Base-by-base conservation (phyloP, 2,888 invertebrate species). In the Uloborus plumipes region DNA sequence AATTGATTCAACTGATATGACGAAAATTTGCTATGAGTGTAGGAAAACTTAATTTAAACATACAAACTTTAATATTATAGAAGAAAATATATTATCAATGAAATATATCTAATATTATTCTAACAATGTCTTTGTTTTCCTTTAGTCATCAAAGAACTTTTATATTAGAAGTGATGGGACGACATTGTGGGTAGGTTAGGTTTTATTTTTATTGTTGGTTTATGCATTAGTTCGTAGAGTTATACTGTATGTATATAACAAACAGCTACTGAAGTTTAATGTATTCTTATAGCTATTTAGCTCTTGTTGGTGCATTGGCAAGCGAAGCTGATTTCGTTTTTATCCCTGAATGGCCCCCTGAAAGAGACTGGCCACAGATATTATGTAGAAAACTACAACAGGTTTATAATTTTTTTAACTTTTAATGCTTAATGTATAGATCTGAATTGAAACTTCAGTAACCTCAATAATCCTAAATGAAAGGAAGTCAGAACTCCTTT, bases 321-420 rank as follows among this genome's bases (percentile, higher is more conserved):
- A 88, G 89, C 53, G 91, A 91, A 87, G 91, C 91, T 55, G 91
- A 91, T 85, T 91, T 90, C 89, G 90, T 91, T 61, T 91, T 91
- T 87, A 90, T 91, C 55, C 91, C 91, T 11, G 91, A 91, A 86
- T 90, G 90, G 90, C 91, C 91, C 11, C 91, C 91, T 79, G 90
- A 90, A 85, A 87, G 87, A n/a, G 90, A 89, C 83, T 91, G 91
- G 91, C 88, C 89, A 79, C 89, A 90, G 39, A 87, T 88, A 9
- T 87, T 91, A n/a, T 91, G 91, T 87, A 87, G 89, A 69, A 91
- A 91, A 86, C 87, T 91, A 50, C 87, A 85, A 85, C 87, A 82
- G 77, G 81, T 80, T 85, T 85, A 86, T 70, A 39, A n/a, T 55
- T 51, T 55, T 22, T 53, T 65, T 7, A 49, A 20, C 58, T 55